phyloP scores from a whole-genome alignment of 1,140 invertebrate genomes.

The Drusus annulatus region DNA sequence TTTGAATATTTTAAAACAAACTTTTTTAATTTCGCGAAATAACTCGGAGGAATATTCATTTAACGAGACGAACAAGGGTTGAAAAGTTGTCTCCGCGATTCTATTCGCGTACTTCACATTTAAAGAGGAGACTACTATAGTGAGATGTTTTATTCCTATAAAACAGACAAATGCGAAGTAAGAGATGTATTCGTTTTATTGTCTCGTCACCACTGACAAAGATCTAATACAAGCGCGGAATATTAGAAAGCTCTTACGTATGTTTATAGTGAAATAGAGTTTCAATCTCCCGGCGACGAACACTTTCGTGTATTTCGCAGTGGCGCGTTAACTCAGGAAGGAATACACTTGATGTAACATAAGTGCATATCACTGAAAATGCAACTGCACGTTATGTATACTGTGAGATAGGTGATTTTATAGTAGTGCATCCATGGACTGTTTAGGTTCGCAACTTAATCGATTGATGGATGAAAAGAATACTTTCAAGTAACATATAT shows the following conservation, averaged over 20 bases:
- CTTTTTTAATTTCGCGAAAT: not conserved
- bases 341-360: not conserved
- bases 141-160: not conserved
- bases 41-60: not conserved
- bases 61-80: not conserved
- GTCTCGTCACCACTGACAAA: conserved; percentile 36
- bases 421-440: no score
- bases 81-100: not conserved
- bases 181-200: conserved; percentile 16
- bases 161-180: not conserved
- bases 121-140: not conserved
- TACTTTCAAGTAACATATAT: no score
- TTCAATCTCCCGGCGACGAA: conserved; percentile 35
- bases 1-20: conserved; percentile 2
- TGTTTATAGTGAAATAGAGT: conserved; percentile 46
- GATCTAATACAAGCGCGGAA: conserved; percentile 23
- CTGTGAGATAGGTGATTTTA: no score
- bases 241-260: not conserved
- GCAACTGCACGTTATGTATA: not conserved
- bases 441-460: no score
- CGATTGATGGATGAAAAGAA: no score
- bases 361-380: conserved; percentile 9
- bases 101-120: not conserved
- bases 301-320: conserved; percentile 35
- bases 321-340: not conserved